These are phyloP conservation scores for Laterallus jamaicensis DNA, from an alignment of 2,113 vertebrate species.

Conservation along the genomic window DNA sequence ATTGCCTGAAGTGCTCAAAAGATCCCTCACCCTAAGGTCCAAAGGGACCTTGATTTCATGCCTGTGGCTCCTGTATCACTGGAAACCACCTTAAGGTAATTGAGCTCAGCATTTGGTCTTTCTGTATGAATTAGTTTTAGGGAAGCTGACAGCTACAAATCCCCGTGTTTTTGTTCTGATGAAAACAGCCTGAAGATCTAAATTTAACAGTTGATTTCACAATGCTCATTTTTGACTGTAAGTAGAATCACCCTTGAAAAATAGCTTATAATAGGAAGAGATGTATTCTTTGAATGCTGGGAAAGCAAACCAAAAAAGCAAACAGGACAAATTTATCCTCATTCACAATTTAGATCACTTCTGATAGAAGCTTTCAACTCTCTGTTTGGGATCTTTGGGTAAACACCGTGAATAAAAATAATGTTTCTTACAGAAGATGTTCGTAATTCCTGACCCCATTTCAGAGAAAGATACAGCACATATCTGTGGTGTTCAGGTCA, in stretches of 20 bases:
- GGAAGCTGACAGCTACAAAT: conserved; percentile 49
- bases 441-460: background rate
- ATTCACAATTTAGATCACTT: background rate
- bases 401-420: conserved; percentile 3
- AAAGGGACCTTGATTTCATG: background rate
- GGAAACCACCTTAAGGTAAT: background rate
- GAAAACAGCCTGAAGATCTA: conserved; percentile 54
- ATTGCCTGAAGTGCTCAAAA: background rate
- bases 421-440: background rate
- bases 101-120: conserved; percentile 10
- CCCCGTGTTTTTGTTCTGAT: conserved; percentile 47
- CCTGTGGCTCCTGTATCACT: background rate
- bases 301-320: background rate
- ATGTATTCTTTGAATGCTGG: background rate
- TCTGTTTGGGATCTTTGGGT: background rate
- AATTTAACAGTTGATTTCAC: conserved; percentile 65
- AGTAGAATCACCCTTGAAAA: conserved; percentile 51
- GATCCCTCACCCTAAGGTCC: background rate
- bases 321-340: background rate
- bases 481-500: background rate
- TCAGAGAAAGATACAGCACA: background rate
- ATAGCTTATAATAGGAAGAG: conserved; percentile 17
- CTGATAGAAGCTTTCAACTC: background rate
- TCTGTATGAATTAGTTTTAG: conserved; percentile 27
- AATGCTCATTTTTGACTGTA: conserved; percentile 48